Base-by-base conservation (phyloP, 2,888 invertebrate genomes). In the Sminthurinus aureus region DNA sequence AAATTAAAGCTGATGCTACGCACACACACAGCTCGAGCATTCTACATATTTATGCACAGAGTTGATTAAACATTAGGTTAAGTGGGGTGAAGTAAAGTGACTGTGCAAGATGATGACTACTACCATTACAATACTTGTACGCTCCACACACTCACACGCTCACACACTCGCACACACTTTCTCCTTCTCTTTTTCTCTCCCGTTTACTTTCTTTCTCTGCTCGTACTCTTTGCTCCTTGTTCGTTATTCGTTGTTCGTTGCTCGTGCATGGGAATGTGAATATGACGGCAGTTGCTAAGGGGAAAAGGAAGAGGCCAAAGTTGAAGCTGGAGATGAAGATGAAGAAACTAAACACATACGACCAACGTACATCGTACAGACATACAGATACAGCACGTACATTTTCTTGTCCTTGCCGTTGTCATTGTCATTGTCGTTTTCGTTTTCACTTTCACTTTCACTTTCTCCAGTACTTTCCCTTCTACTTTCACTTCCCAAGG, bases 31-130 rank as follows among this genome's bases (percentile, higher is more conserved):
- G 71, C 24, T 38, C 3, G 38, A 38, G 38, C 1, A 38, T 38
- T 38, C 38, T 6, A 38, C 38, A 38, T 38, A 38, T 71, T 71
- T 71, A 71, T 71, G 71, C 71, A 71, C 24, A 51, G 50, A 76
- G 76, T 76, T 76, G 76, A 76, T 76, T 76, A 76, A 76, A 76
- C 76, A 76, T 76, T 76, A 76, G 76, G 76, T 76, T 76, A 76
- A 76, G 76, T 76, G 76, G 58, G 58, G 58, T 75, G 75, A 75
- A 75, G 50, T 75, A 22, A n/a, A 18, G 64, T 13, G 64, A n/a
- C n/a, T 58, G 38, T 4, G 38, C 1, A 38, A 1, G 38, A 38
- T 1, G 6, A 38, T 6, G 38, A 38, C 38, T 1, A 38, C 38
- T 38, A 38, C 38, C 2, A 64, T 18, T 18, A 64, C n/a, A 38